Evolutionary conservation across 2,113 vertebrate genomes (phyloP).

Genomic region (Dryoscopus gambensis): DNA sequence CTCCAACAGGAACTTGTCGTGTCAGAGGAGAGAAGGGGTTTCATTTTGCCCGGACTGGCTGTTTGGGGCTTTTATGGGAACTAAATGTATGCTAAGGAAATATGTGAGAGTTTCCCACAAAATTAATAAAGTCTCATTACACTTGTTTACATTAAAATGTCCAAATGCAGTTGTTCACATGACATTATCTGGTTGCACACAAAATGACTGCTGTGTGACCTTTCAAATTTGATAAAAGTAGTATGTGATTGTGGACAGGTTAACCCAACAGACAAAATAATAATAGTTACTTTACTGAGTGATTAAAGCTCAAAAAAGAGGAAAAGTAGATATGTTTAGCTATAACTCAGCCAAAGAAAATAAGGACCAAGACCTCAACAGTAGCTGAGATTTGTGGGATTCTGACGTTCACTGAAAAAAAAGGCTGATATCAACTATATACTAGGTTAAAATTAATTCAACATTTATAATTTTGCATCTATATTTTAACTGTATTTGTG

Average conservation of each 20-base stretch:
- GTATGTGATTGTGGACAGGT: neutral
- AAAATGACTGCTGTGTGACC: constrained; percentile 24
- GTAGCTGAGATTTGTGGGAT: constrained; percentile 6
- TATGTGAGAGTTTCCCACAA: constrained; percentile 43
- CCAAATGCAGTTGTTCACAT: constrained; percentile 31
- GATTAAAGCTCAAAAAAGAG: neutral
- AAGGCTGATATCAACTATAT: neutral
- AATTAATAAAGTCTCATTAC: constrained; percentile 25
- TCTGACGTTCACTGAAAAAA: neutral
- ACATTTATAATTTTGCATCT: neutral
- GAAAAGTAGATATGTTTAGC: constrained; percentile 15
- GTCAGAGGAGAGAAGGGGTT: neutral
- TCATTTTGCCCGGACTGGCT: neutral
- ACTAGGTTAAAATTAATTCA: constrained; percentile 25
- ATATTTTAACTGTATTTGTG: neutral
- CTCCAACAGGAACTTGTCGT: neutral
- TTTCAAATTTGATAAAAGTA: neutral
- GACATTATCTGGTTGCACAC: neutral
- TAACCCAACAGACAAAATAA: constrained; percentile 16
- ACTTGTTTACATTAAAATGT: constrained; percentile 47
- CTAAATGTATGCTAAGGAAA: neutral
- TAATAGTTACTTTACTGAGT: constrained; percentile 33
- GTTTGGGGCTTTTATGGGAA: neutral
- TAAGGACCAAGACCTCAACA: neutral
- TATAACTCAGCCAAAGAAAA: neutral